Evolutionary conservation across 2,113 vertebrate genomes (phyloP), one percentile per base, ranked within the genome.

Genomic region (Python bivittatus): DNA sequence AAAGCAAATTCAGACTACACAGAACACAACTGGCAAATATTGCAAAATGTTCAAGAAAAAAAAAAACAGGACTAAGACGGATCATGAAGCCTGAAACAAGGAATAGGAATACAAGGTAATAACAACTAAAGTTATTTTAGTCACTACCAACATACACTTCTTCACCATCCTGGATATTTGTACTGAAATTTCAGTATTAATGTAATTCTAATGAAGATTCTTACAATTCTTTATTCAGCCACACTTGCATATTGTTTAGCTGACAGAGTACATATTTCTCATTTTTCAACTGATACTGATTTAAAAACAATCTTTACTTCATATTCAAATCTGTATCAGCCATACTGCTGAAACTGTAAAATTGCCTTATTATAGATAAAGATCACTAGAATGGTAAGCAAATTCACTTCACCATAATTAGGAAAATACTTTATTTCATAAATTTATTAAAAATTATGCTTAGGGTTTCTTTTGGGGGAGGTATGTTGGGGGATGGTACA

Each of bases 21-120:
- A 99, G 98, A 99, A 98, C 98, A 99, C 98, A 99, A 99, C 98
- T 98, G 98, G 98, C 98, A 99, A 99, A 98, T 99, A 99, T 99
- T 98, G 98, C 98, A 99, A 99, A 91, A 98, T 98, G 98, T 99
- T 97, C 98, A 98, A 99, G 98, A 97, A 79, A 95, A 97, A 97
- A 95, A 97, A 97, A 95, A 89, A 96, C 97, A 98, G 97, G 98
- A 98, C 98, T 97, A 98, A 98, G 98, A 99, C 98, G 97, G 97
- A 98, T 98, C 97, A 97, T 98, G 98, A 98, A 98, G 98, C 98
- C 97, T 98, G 96, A 98, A 98, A 98, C 97, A 97, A 98, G 97
- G 96, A 96, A 97, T 97, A 98, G 96, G 98, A 98, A 97, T 97
- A 98, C 97, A 98, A 97, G 98, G 98, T 98, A 98, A 98, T 98